Conservation (phyloP, 2,113 vertebrate species). For the Aptenodytes forsteri region DNA sequence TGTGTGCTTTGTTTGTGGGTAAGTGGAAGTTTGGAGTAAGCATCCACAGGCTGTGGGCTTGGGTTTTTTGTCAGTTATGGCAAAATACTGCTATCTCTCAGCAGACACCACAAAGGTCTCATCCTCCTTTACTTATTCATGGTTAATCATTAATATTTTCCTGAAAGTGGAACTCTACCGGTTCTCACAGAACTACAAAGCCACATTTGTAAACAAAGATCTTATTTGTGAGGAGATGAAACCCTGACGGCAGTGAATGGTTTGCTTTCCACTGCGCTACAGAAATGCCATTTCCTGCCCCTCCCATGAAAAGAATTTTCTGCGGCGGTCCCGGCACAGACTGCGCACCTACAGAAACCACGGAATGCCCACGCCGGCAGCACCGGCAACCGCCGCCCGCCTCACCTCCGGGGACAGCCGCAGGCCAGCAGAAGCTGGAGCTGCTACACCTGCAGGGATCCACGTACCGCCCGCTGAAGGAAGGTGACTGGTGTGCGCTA, state of each 20-base stretch:
- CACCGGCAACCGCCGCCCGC: accelerated
- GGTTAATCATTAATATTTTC: conserved; percentile 19
- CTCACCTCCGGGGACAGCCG: not conserved
- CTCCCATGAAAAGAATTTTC: conserved; percentile 28
- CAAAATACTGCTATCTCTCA: not conserved
- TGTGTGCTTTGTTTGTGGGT: not conserved
- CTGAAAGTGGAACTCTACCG: not conserved
- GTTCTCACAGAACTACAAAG: conserved; percentile 14
- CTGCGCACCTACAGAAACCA: not conserved
- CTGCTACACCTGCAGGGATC: not conserved
- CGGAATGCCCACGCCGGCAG: not conserved
- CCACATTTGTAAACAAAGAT: not conserved
- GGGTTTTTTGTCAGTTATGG: not conserved
- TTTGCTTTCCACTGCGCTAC: not conserved
- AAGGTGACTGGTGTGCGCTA: accelerated
- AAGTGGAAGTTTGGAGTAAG: not conserved
- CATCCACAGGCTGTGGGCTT: not conserved
- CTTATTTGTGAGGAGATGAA: conserved; percentile 1
- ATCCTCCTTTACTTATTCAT: not conserved
- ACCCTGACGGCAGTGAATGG: not conserved
- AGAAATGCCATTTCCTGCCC: not conserved
- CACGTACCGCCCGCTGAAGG: accelerated
- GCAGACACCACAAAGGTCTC: not conserved
- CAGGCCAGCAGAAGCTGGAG: not conserved
- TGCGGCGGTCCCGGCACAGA: not conserved